phyloP scores from a whole-genome alignment of 2,797 vertebrate species.

The Peromyscus aztecus region DNA sequence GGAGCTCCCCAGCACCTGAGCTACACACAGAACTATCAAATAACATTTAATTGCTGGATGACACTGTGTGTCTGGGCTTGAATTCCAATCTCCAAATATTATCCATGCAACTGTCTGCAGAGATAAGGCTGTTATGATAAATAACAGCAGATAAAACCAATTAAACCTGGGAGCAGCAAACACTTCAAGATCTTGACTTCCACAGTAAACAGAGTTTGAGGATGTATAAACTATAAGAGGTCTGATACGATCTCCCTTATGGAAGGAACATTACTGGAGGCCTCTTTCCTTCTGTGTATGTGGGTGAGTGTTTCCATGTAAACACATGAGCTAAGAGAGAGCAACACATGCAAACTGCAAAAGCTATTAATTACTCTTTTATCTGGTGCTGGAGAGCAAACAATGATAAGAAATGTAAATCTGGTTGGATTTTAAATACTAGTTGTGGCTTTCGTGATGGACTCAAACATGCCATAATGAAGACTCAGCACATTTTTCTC shows the following conservation, averaged over 20 bases:
- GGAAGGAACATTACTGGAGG: conserved; percentile 61
- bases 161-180: conserved; percentile 84
- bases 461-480: conserved; percentile 60
- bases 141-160: conserved; percentile 87
- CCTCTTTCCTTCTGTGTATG: conserved; percentile 26
- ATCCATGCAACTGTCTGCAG: conserved; percentile 84
- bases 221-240: conserved; percentile 48
- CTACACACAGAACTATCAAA: conserved; percentile 88
- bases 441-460: conserved; percentile 56
- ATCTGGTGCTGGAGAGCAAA: conserved; percentile 65
- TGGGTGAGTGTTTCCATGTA: conserved; percentile 58
- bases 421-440: conserved; percentile 55
- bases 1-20: conserved; percentile 87
- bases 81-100: conserved; percentile 89
- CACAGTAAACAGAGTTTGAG: conserved; percentile 79
- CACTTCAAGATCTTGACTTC: conserved; percentile 81
- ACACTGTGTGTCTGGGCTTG: conserved; percentile 83
- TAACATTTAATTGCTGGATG: conserved; percentile 89
- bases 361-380: conserved; percentile 72
- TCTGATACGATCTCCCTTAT: conserved; percentile 55
- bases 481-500: conserved; percentile 21
- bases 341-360: conserved; percentile 63
- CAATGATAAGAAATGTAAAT: conserved; percentile 45
- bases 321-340: conserved; percentile 57
- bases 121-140: conserved; percentile 86